Evolutionary conservation across 2,113 vertebrate species (phyloP).

Genomic region (Tachysurus vachellii): DNA sequence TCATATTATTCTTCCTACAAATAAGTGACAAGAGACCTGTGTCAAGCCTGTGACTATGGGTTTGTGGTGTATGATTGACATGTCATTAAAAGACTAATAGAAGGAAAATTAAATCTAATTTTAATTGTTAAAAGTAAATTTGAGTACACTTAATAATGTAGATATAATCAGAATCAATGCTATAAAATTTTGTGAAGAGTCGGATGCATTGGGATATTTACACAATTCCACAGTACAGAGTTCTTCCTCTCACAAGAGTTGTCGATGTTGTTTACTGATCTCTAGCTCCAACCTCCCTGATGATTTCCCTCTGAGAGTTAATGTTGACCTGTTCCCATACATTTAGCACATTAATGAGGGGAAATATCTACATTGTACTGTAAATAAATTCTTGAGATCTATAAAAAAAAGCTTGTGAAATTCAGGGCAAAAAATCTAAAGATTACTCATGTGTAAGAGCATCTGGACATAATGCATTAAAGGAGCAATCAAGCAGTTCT

Average conservation of each 20-base stretch:
- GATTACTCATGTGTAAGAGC: constrained; percentile 13
- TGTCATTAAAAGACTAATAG: neutral
- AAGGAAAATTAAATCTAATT: neutral
- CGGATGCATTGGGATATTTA: neutral
- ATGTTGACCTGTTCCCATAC: neutral
- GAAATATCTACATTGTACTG: neutral
- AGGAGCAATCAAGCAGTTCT: constrained; percentile 48
- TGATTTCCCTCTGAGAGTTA: neutral
- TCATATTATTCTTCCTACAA: neutral
- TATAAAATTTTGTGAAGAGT: neutral
- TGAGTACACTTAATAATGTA: neutral
- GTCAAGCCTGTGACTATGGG: too few species aligned
- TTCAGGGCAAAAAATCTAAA: constrained; percentile 6
- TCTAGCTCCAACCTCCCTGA: neutral
- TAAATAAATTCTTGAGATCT: neutral
- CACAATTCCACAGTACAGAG: neutral
- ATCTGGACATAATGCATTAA: constrained; percentile 20
- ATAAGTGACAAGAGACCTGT: neutral
- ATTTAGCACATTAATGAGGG: neutral
- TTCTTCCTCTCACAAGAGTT: neutral
- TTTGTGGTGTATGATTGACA: neutral
- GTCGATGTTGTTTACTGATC: neutral
- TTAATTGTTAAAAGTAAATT: neutral
- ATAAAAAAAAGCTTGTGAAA: neutral
- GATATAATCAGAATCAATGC: neutral